Evolutionary conservation across 2,888 invertebrate genomes (phyloP), one percentile per base, ranked within the genome.

Genomic region (Macaria notata): DNA sequence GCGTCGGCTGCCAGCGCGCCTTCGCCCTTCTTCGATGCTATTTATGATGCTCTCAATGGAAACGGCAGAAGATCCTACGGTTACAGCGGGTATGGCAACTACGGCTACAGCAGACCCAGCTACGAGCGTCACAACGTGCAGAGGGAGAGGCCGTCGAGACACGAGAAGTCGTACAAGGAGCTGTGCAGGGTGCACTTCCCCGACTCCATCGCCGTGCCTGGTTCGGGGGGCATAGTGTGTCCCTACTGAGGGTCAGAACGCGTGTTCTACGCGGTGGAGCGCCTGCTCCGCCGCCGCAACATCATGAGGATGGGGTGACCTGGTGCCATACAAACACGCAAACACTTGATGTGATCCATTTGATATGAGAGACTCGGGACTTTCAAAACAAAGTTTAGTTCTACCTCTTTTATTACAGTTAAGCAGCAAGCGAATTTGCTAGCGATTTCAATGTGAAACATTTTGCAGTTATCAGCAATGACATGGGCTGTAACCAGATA

Each of bases 141-240:
- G 5, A 43, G 44, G 1, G 58, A 58, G 4, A 49, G 31, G 39
- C 70, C 78, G 8, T 68, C 79, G 62, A 72, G 83, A 71, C 70
- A 93, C 84, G 84, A 79, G 39, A 93, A 93, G 68, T 92, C 94
- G 1, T 96, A 93, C 83, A 94, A 93, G 73, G 93, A 94, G 50
- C 94, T 96, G 64, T 96, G 96, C 74, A 91, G 94, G 56, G 93
- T 95, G 5, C 93, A 95, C 64, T 93, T 85, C 92, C 95, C 69
- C 85, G 93, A 80, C 71, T 93, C 94, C 0, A 71, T 73, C 33
- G 81, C 81, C 3, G 69, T 76, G 42, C 95, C 69, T 84, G 93
- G 82, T 62, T 92, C 93, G 0, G 92, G 93, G 0, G 93, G 92
- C 46, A 93, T 94, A 33, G 88, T 93, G 61, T 95, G 95, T 78